Percentiles rank a stretch among this genome's conserved stretches.
phyloP scores from a whole-genome alignment of 2,797 vertebrate species.

The Sciaenops ocellatus region DNA sequence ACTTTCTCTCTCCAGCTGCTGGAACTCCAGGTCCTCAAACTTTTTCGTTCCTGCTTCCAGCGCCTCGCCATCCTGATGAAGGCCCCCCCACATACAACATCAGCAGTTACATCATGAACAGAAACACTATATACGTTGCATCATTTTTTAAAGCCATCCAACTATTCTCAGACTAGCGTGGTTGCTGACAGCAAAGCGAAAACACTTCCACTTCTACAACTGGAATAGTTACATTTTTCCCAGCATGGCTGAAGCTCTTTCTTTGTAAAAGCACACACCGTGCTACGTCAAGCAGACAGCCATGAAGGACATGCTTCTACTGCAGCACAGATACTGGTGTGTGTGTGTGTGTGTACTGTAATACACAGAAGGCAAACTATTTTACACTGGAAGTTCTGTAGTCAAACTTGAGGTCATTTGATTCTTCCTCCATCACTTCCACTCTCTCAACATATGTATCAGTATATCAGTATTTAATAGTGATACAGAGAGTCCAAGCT shows the following conservation, averaged over 20 bases:
- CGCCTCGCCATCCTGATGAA: conserved; percentile 90
- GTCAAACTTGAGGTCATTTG: neutral
- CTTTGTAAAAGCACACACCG: conserved; percentile 6
- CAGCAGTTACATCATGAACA: conserved; percentile 8
- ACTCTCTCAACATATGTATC: neutral
- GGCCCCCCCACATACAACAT: conserved; percentile 19
- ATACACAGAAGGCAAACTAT: neutral
- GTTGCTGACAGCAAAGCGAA: conserved; percentile 17
- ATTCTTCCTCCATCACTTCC: neutral
- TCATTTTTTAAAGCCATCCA: conserved; percentile 24
- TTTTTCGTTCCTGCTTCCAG: conserved; percentile 92
- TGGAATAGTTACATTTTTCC: neutral
- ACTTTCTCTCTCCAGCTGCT: conserved; percentile 97
- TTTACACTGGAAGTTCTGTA: neutral
- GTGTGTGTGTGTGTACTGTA: neutral
- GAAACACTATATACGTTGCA: neutral
- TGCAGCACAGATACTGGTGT: conserved; percentile 30
- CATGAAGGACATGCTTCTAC: conserved; percentile 47
- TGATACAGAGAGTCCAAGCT: neutral
- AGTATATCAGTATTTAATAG: neutral
- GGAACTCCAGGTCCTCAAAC: conserved; percentile 98
- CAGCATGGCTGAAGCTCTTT: conserved; percentile 8
- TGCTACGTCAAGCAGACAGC: conserved; percentile 52
- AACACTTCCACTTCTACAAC: neutral
- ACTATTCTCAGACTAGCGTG: neutral